Evolutionary conservation across 1,140 invertebrate species (phyloP), one percentile per base, ranked within the genome.

Genomic region (Drosophila sp.): DNA sequence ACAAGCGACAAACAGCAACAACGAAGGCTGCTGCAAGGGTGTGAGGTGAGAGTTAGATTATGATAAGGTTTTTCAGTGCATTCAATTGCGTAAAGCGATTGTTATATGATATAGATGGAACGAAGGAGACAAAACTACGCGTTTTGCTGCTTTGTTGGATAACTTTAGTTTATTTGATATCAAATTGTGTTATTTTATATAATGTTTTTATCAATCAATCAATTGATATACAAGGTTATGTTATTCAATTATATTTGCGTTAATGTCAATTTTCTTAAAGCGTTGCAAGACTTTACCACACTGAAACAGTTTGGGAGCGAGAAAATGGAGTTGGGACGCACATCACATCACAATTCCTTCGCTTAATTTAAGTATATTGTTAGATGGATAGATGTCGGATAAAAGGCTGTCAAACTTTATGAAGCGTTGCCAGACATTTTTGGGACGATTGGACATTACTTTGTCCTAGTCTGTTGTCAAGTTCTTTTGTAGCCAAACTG

Each of bases 21-120:
- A 50, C n/a, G n/a, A 40, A 57, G 38, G 47, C 44, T 61, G 70
- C 58, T 63, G 76, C 76, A 73, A 57, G 69, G 3, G 23, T 35
- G 17, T 38, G 3, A 27, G 29, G 4, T 29, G 29, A 32, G 54
- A 50, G 44, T 60, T 50, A 50, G 35, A 30, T 67, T 60, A 57
- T 66, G 55, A 33, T 44, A 50, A 50, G 44, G 27, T 50, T 50
- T 17, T 27, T n/a, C 35, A 25, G 5, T 50, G 44, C 44, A 50
- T 50, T 50, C 44, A 50, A 50, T 50, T 50, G 44, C 44, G 44
- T 50, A 50, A 50, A 50, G 25, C 44, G 5, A 8, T 50, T 50
- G 44, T 50, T 50, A 50, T 50, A 50, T 27, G 23, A 50, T 50
- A 3, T 47, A 8, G n/a, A 44, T 44, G 17, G 10, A 17, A 7